phyloP scores from a whole-genome alignment of 1,140 invertebrate genomes.

The Cydia fagiglandana region DNA sequence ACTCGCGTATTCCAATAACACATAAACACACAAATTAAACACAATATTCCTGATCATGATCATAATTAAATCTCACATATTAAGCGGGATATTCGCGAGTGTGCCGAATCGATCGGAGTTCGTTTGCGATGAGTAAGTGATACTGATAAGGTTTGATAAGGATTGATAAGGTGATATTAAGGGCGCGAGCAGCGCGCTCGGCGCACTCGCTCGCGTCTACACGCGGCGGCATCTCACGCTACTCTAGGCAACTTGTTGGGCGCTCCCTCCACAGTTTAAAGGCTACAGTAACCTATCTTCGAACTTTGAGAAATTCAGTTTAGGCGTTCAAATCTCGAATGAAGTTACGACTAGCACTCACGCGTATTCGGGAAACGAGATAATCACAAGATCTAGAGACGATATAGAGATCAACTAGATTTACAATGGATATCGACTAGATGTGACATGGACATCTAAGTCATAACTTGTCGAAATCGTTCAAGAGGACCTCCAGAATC shows the following conservation, averaged over 20 bases:
- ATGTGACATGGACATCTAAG: too few species aligned
- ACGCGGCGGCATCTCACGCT: conserved; percentile 59
- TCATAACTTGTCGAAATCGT: too few species aligned
- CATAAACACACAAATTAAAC: conserved; percentile 49
- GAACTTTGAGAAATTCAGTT: neutral
- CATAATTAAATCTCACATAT: conserved; percentile 47
- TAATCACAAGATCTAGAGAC: too few species aligned
- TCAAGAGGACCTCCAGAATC: too few species aligned
- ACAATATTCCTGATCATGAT: conserved; percentile 59
- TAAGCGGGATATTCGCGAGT: conserved; percentile 58
- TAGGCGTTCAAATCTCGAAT: neutral
- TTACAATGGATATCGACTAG: too few species aligned
- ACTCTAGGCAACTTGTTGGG: conserved; percentile 43
- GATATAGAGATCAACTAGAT: too few species aligned
- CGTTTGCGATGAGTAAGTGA: conserved; percentile 73
- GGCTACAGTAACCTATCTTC: neutral
- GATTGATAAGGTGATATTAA: conserved; percentile 51
- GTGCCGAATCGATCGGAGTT: conserved; percentile 55
- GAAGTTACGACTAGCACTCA: neutral
- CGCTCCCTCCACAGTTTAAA: neutral
- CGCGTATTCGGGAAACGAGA: too few species aligned
- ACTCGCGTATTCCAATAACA: conserved; percentile 47
- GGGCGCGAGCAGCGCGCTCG: conserved; percentile 46
- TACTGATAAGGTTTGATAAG: conserved; percentile 75
- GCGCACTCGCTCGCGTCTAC: conserved; percentile 56